Base-by-base conservation (phyloP, 1,140 invertebrate species). In the Meteorus sp. region DNA sequence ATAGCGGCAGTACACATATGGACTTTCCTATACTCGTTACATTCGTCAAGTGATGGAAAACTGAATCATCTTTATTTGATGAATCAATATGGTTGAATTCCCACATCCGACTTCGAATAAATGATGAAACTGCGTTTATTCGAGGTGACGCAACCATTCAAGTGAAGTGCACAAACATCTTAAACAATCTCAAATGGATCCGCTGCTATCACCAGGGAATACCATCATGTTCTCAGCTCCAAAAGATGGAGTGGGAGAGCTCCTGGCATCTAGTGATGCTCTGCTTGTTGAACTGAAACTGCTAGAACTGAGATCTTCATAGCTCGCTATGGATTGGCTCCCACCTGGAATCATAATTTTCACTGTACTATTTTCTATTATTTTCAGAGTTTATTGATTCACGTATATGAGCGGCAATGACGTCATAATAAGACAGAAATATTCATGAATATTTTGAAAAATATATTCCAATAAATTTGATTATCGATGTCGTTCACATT, bases 251-350 rank as follows among this genome's bases (percentile, higher is more conserved):
- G 86, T 85, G 56, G 86, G 85, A 8, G 86, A 87, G 19, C 88
- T 88, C 3, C 88, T 85, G n/a, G 88, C 85, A 61, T 89, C 89
- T n/a, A 90, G 78, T 1, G 90, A 91, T 1, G 88, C 87, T 39
- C 89, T 83, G 66, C 89, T 91, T 2, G 88, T 85, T 2, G 89
- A 91, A 69, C 89, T 91, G 64, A 92, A 89, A 70, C 89, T 91
- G 69, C 89, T 91, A 5, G 89, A 87, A 69, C 89, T 92, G 35
- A 91, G 70, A 67, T 91, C 89, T 65, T 91, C 90, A 25, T 86
- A 87, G 62, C 82, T 83, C n/a, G 81, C 81, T 44, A 81, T 76
- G 5, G 83, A 84, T 43, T 85, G 83, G 68, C 81, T 81, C 3
- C 82, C 82, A 68, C 83, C 84, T 85, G 72, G 15, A 74, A 76